These are phyloP conservation scores for Thecophora atra DNA, from an alignment of 2,888 invertebrate species.

Conservation along the genomic window DNA sequence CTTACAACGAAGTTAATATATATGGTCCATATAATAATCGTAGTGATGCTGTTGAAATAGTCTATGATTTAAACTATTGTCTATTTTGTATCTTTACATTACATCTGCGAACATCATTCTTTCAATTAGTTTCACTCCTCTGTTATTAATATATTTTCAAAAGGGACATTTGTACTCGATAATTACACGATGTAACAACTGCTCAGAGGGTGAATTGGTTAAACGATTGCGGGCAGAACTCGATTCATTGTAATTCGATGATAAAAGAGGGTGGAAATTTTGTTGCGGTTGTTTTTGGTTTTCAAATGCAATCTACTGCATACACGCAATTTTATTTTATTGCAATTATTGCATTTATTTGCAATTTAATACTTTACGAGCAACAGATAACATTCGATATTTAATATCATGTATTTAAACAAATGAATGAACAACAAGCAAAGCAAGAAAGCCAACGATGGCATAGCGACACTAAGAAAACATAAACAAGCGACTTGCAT, in stretches of 20 bases:
- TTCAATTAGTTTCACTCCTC: not conserved
- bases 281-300: not conserved
- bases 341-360: not conserved
- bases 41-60: no score
- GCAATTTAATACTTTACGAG: constrained; percentile 20
- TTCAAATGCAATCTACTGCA: not conserved
- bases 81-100: not conserved
- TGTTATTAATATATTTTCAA: not conserved
- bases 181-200: not conserved
- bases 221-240: not conserved
- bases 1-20: no score
- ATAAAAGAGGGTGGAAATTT: not conserved
- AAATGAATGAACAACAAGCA: not conserved
- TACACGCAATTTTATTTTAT: not conserved
- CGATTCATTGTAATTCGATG: not conserved
- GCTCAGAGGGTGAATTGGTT: not conserved
- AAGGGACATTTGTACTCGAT: not conserved
- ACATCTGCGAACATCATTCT: not conserved
- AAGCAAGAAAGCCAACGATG: not conserved
- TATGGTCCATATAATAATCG: no score
- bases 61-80: no score
- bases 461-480: not conserved
- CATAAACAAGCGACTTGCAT: no score
- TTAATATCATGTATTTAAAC: not conserved
- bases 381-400: not conserved